Base-by-base conservation (phyloP, 2,113 vertebrate species). In the Xenopus tropicalis region DNA sequence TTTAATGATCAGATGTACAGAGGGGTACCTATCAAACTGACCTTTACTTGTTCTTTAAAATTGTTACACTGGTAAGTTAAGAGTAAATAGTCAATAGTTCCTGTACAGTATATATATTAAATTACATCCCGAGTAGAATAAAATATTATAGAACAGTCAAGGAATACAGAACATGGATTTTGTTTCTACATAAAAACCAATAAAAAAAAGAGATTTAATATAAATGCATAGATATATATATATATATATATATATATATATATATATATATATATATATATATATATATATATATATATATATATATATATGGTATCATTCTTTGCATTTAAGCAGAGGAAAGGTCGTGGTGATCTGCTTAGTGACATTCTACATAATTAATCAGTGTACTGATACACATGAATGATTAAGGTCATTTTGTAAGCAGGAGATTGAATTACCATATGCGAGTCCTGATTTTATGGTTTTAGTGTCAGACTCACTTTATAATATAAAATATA, bases 331-430 rank as follows among this genome's bases (percentile, higher is more conserved):
- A 9, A 24, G 19, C n/a, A 17, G 19, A 17, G 52, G 19, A 54
- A n/a, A 54, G 9, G 16, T 9, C 52, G 10, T 17, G 16, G 16
- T 17, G 9, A 54, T 54, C 9, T n/a, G 16, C 19, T 54, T 17
- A n/a, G 8, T 54, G 52, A 54, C 52, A 54, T 54, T 54, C 52
- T 54, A 54, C 52, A 54, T 54, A 54, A 54, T 54, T 54, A 54
- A 54, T 54, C 19, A 54, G 52, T 54, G 52, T 54, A 3, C 16
- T 54, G 52, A 54, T 54, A n/a, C 52, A 54, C 19, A 54, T n/a
- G 17, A 54, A n/a, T 54, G 52, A 54, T 54, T 3, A 54, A 54
- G 52, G 52, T 17, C 52, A 54, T 54, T 54, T 54, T 54, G 10
- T 54, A 9, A 54, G 52, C 19, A 54, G n/a, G 19, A n/a, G 52